Evolutionary conservation across 2,888 invertebrate genomes (phyloP).

Genomic region (Cryptocephalus moraei): DNA sequence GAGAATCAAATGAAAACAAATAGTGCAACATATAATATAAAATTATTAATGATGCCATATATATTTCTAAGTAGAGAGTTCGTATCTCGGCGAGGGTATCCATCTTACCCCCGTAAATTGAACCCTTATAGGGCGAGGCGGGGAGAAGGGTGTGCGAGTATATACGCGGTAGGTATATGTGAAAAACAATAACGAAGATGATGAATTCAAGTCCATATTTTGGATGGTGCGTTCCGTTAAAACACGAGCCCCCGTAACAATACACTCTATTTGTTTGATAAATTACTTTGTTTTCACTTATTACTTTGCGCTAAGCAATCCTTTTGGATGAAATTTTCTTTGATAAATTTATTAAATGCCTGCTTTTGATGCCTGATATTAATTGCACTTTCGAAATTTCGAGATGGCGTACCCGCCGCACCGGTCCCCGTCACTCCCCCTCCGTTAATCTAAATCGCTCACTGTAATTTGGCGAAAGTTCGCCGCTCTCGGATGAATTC

Average conservation of each 20-base stretch:
- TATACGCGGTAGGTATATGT: constrained; percentile 4
- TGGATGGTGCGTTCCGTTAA: constrained; percentile 27
- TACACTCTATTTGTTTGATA: constrained; percentile 39
- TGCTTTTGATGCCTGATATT: constrained; percentile 10
- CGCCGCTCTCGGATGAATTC: too few relatives aligned
- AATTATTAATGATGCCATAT: constrained; percentile 33
- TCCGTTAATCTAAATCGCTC: too few relatives aligned
- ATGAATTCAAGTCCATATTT: constrained; percentile 37
- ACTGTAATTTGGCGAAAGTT: too few relatives aligned
- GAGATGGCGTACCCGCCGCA: too few relatives aligned
- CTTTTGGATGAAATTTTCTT: constrained; percentile 12
- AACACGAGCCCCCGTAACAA: constrained; percentile 33
- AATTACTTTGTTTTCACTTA: constrained; percentile 37
- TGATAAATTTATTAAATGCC: constrained; percentile 16
- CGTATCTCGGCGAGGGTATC: neutral
- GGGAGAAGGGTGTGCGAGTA: neutral
- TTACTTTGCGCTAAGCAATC: constrained; percentile 24
- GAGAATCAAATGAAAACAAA: constrained; percentile 36
- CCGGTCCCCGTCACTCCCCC: too few relatives aligned
- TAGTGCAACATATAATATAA: constrained; percentile 37
- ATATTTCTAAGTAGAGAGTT: neutral
- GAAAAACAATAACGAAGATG: constrained; percentile 35
- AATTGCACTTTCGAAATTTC: neutral
- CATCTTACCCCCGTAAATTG: neutral
- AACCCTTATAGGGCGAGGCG: neutral